Base-by-base conservation (phyloP, 2,113 vertebrate genomes). In the Heterotilapia buettikoferi region DNA sequence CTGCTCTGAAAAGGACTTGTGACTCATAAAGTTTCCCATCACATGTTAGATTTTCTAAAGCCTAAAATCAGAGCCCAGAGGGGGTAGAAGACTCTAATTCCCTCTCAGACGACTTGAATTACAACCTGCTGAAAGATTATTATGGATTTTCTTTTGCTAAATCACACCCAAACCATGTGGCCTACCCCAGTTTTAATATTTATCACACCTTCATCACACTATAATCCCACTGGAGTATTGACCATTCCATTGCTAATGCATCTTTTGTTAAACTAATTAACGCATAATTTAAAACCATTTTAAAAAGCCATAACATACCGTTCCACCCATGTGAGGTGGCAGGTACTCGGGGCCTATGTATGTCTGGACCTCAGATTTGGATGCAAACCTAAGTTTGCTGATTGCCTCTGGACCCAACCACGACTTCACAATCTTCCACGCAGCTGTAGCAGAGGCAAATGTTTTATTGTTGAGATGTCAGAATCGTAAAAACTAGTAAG, bases 371-470 rank as follows among this genome's bases (percentile, higher is more conserved):
- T 99, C 98, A 88, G 29, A 96, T 95, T 96, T 98, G 91, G 96
- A 97, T 1, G 97, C 97, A 95, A 99, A 99, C 92, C 97, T 99
- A 68, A 99, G 96, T 92, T 98, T 97, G 92, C 96, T 98, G 92
- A 99, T 97, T 43, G 99, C 98, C 59, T 99, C 98, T 2, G 98
- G 98, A 79, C 98, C 98, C 86, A 99, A 96, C 99, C 99, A 99
- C 1, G 96, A 96, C 96, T 98, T 99, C 84, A 99, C 97, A 43
- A 99, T 97, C 96, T 97, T 99, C 97, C 98, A 99, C 18, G 98
- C 99, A 95, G 99, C 99, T 99, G 91, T 10, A 73, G 80, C 2
- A 31, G 87, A 82, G 8, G 88, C 2, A 59, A 54, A 79, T 8
- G 12, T 59, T 73, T 26, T 9, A 82, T 26, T 16, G 7, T 81